A percentile compares a stretch with the other conserved stretches of the same genome.
phyloP scores from a whole-genome alignment of 2,888 invertebrate genomes.

The Carcina quercana region DNA sequence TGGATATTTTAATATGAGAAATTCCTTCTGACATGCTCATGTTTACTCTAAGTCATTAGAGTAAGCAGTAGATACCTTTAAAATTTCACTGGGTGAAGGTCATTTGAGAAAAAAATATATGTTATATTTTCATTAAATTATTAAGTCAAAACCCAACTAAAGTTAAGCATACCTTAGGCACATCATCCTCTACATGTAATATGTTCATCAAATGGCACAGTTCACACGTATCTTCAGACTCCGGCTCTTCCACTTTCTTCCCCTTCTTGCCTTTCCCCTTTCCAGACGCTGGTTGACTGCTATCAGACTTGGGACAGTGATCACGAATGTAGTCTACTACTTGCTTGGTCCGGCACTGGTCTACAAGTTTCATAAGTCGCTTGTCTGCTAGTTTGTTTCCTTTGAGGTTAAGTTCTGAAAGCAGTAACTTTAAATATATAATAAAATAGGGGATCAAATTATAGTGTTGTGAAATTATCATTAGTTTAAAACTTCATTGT shows the following conservation, averaged over 20 bases:
- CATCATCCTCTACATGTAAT: slow-evolving; percentile 65
- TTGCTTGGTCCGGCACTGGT: slow-evolving; percentile 84
- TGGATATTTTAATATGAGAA: too few relatives aligned
- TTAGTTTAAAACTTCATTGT: too few relatives aligned
- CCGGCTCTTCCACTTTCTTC: slow-evolving; percentile 51
- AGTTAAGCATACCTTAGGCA: too few relatives aligned
- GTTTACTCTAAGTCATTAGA: too few relatives aligned
- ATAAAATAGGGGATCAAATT: too few relatives aligned
- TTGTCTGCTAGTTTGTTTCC: slow-evolving; percentile 84
- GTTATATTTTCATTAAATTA: too few relatives aligned
- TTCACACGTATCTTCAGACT: slow-evolving; percentile 35
- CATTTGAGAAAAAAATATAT: too few relatives aligned
- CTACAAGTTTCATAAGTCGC: slow-evolving; percentile 82
- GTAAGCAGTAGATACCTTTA: too few relatives aligned
- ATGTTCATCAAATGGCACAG: slow-evolving; percentile 56
- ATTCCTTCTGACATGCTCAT: too few relatives aligned
- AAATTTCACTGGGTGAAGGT: too few relatives aligned
- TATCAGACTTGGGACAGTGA: slow-evolving; percentile 69
- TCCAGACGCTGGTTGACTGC: slow-evolving; percentile 26
- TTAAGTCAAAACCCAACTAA: too few relatives aligned
- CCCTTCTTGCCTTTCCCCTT: slow-evolving; percentile 50
- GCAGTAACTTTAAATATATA: not conserved
- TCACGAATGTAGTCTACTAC: slow-evolving; percentile 84
- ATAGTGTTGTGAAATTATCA: too few relatives aligned
- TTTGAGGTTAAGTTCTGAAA: slow-evolving; percentile 79